Conservation (phyloP, 1,140 invertebrate species). For the Heliconius congener region DNA sequence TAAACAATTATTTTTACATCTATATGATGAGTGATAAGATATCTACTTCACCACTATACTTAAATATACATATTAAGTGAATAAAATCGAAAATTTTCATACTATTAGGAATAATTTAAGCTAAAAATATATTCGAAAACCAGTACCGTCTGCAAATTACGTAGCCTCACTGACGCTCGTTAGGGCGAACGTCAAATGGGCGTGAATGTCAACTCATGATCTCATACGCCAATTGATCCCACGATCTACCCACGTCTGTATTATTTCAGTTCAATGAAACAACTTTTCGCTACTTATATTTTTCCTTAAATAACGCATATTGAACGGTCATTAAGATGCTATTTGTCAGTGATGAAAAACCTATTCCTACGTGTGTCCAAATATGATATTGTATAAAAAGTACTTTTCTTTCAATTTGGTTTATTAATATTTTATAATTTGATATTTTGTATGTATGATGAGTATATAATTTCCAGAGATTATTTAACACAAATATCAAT, state of each 20-base stretch:
- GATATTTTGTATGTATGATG: neutral
- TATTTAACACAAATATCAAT: no score
- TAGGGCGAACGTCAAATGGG: slow-evolving; percentile 19
- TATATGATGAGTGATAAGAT: no score
- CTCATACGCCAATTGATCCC: neutral
- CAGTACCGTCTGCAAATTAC: neutral
- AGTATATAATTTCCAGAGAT: no score
- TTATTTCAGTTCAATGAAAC: neutral
- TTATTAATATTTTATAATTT: neutral
- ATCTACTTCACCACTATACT: no score
- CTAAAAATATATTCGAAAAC: neutral
- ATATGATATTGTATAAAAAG: neutral
- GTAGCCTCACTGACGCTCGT: slow-evolving; percentile 18
- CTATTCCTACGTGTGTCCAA: neutral
- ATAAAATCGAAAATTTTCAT: no score
- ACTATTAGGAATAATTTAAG: no score
- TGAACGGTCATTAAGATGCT: neutral
- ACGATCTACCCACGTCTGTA: neutral
- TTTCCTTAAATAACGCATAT: neutral
- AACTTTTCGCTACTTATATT: neutral
- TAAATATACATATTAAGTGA: no score
- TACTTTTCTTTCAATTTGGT: neutral
- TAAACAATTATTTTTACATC: no score
- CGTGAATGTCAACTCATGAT: slow-evolving; percentile 20
- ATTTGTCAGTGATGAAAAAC: neutral